A percentile compares a stretch with the other conserved stretches of the same genome.
Evolutionary conservation across 2,113 vertebrate genomes (phyloP).

Genomic region (Tachycineta bicolor): DNA sequence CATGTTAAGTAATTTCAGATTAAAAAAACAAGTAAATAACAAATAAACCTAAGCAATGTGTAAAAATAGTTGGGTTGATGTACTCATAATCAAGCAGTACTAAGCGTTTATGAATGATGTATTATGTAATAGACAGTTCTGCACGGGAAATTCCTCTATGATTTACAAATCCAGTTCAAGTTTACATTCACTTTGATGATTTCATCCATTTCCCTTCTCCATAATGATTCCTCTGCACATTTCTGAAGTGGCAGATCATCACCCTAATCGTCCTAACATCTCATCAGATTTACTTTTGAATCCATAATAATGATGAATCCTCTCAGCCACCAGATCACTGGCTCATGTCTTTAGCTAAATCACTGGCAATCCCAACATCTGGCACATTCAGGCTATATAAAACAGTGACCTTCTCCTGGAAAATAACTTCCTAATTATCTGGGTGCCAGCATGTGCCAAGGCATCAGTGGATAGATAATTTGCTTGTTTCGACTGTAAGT

Average conservation of each 20-base stretch:
- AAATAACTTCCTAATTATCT: neutral
- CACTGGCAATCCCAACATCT: neutral
- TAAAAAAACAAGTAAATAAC: neutral
- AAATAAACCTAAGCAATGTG: neutral
- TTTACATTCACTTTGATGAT: slow-evolving; percentile 4
- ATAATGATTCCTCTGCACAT: neutral
- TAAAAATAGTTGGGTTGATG: neutral
- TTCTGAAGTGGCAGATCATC: neutral
- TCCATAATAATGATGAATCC: neutral
- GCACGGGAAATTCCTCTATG: neutral
- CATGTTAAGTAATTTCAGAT: neutral
- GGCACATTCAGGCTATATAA: neutral
- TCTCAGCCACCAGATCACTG: neutral
- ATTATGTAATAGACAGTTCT: neutral
- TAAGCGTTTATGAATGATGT: neutral
- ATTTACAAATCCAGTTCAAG: slow-evolving; percentile 9
- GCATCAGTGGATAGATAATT: neutral
- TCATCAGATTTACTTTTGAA: neutral
- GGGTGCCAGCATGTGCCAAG: neutral
- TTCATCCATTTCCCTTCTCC: neutral
- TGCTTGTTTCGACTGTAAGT: neutral
- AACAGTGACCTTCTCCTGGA: neutral
- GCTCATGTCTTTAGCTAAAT: neutral
- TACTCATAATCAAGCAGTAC: neutral
- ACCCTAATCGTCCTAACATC: neutral